Evolutionary conservation across 1,140 invertebrate genomes (phyloP).

Genomic region (Drosophila leontia): DNA sequence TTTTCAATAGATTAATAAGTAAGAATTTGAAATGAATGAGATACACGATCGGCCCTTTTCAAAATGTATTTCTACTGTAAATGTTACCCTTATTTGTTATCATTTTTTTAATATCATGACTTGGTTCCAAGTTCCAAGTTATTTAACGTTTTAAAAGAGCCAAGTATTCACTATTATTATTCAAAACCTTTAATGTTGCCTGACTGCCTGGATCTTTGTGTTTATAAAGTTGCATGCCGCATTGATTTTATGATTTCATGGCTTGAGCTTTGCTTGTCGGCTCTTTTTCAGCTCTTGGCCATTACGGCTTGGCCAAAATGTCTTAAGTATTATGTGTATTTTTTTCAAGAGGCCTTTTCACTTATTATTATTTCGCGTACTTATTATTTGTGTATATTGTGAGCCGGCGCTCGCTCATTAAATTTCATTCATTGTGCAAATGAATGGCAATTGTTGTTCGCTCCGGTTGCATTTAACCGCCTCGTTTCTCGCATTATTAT

Average conservation of each 20-base stretch:
- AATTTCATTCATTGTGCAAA: constrained; percentile 73
- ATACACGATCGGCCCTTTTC: not conserved
- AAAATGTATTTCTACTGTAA: not conserved
- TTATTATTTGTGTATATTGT: constrained; percentile 58
- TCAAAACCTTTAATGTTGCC: not conserved
- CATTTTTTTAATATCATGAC: not conserved
- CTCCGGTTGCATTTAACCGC: constrained; percentile 44
- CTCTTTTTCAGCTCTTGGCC: constrained; percentile 3
- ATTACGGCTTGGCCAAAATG: constrained; percentile 21
- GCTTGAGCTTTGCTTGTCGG: constrained; percentile 9
- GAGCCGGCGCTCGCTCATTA: constrained; percentile 53
- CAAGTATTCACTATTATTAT: not conserved
- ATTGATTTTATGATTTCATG: constrained; percentile 20
- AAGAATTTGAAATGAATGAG: not conserved
- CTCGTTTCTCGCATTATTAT: constrained; percentile 50
- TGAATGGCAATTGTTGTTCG: constrained; percentile 69
- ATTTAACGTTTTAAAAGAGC: not conserved
- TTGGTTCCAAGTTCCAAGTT: no score
- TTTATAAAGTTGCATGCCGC: constrained; percentile 22
- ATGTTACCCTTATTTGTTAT: not conserved
- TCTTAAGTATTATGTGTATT: constrained; percentile 3
- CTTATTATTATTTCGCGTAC: constrained; percentile 39
- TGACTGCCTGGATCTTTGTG: not conserved
- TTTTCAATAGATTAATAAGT: not conserved
- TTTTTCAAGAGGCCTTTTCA: constrained; percentile 34